A percentile compares a stretch with the other conserved stretches of the same genome.
Conservation (phyloP, 1,140 invertebrate genomes). For the Diabrotica virgifera region DNA sequence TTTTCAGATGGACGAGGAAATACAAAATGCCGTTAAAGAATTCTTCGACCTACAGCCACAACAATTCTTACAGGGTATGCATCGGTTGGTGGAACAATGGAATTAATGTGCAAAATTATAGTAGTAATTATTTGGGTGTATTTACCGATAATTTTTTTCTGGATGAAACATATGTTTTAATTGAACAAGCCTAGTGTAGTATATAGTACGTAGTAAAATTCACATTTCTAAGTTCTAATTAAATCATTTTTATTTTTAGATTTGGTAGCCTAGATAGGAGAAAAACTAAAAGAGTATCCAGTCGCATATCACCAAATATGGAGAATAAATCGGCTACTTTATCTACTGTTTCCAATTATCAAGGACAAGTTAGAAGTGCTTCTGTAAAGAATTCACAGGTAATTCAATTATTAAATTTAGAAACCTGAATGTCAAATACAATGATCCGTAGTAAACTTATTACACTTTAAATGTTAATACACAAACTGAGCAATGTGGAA, state of each 20-base stretch:
- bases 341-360: slow-evolving; percentile 34
- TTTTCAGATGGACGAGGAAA: too few species aligned
- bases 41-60: too few species aligned
- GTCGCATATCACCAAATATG: slow-evolving; percentile 38
- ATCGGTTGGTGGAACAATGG: too few species aligned
- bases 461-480: too few species aligned
- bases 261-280: slow-evolving; percentile 64
- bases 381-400: slow-evolving; percentile 41
- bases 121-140: too few species aligned
- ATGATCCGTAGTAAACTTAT: neutral
- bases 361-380: slow-evolving; percentile 31
- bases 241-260: slow-evolving; percentile 36
- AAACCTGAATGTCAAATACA: neutral
- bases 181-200: too few species aligned
- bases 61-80: too few species aligned
- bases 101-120: too few species aligned
- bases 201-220: too few species aligned
- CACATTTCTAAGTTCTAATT: neutral
- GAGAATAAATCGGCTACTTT: slow-evolving; percentile 41
- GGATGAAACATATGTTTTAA: too few species aligned
- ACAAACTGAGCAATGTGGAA: neutral
- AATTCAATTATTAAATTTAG: slow-evolving; percentile 13
- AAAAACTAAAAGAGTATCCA: slow-evolving; percentile 51
- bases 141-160: too few species aligned
- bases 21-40: too few species aligned